Conservation (phyloP, 2,888 invertebrate genomes). For the Drosophila formosana region DNA sequence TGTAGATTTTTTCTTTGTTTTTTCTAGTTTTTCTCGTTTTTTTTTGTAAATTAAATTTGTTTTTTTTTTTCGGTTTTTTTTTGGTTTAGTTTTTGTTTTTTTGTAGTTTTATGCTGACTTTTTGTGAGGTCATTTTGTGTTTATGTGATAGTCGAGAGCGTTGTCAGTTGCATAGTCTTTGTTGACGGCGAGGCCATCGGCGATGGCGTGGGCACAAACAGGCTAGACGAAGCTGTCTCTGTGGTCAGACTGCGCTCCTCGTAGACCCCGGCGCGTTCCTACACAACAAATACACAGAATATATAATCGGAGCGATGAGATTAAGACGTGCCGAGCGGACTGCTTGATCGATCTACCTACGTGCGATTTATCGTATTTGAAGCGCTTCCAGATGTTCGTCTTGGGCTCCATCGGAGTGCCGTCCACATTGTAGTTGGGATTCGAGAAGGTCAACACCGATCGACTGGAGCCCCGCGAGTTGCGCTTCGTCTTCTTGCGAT, state of each 20-base stretch:
- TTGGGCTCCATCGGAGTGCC: conserved; percentile 85
- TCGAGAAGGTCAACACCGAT: conserved; percentile 93
- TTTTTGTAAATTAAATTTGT: neutral
- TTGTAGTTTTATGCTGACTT: conserved; percentile 21
- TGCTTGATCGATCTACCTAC: conserved; percentile 58
- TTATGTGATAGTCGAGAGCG: conserved; percentile 83
- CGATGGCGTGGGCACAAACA: conserved; percentile 84
- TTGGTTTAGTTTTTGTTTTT: neutral
- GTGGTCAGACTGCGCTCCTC: conserved; percentile 84
- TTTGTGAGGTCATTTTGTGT: conserved; percentile 34
- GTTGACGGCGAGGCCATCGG: conserved; percentile 84
- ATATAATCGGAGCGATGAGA: neutral
- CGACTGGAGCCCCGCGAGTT: conserved; percentile 87
- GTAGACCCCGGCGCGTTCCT: conserved; percentile 83
- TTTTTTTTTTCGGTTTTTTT: neutral
- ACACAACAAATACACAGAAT: neutral
- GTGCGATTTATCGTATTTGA: conserved; percentile 90
- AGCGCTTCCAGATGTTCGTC: conserved; percentile 89
- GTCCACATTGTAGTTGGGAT: conserved; percentile 92
- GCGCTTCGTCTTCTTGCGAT: conserved; percentile 86
- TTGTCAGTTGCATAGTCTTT: conserved; percentile 83
- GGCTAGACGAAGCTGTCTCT: conserved; percentile 84
- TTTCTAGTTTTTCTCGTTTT: neutral
- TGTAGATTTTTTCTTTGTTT: neutral
- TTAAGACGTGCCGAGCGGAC: neutral